Conservation (phyloP, 2,113 vertebrate species). For the Neolamprologus modestus region DNA sequence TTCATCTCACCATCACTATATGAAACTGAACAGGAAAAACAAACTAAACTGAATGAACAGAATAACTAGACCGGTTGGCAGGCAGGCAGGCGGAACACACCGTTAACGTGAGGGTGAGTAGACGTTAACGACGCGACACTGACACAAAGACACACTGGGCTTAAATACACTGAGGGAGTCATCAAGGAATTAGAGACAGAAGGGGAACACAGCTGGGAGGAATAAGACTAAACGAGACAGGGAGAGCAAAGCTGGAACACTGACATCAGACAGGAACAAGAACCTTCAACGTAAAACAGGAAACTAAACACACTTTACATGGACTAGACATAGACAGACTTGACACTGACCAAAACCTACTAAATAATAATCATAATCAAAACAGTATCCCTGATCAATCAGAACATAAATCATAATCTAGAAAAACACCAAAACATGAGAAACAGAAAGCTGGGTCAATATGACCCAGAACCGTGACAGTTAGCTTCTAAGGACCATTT, state of each 20-base stretch:
- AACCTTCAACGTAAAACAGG: not conserved
- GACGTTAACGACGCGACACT: rapidly evolving
- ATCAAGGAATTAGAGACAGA: not conserved
- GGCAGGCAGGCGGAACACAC: rapidly evolving
- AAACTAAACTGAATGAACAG: too few species aligned
- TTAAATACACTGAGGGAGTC: not conserved
- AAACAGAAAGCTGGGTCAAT: not conserved
- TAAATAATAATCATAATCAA: not conserved
- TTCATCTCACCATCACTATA: too few species aligned
- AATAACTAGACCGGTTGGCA: too few species aligned
- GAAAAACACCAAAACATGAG: not conserved
- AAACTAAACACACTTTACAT: not conserved
- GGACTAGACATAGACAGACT: not conserved
- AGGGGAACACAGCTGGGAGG: not conserved
- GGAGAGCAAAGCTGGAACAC: not conserved
- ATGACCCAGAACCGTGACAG: not conserved
- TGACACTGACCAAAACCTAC: not conserved
- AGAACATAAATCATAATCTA: not conserved
- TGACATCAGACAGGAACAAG: not conserved
- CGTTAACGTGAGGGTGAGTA: rapidly evolving
- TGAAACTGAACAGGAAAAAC: too few species aligned
- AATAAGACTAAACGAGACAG: not conserved
- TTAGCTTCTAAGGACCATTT: not conserved
- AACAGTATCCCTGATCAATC: not conserved
- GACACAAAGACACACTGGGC: not conserved